A percentile compares a stretch with the other conserved stretches of the same genome.
Conservation (phyloP, 2,797 vertebrate species). For the Halcyon chelicuti region DNA sequence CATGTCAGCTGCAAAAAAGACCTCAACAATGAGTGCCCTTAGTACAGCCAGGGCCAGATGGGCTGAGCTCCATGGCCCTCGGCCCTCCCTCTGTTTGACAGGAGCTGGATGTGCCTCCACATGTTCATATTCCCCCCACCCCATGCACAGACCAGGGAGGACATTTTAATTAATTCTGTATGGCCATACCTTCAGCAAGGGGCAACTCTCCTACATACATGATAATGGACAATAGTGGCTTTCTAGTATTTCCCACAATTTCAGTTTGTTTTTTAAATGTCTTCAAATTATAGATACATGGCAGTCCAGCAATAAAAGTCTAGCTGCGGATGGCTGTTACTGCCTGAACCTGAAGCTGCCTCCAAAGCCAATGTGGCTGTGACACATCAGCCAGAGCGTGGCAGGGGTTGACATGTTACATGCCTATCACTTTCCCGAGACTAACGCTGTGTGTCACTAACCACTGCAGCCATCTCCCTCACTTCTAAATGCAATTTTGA, state of each 20-base stretch:
- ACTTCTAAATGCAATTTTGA: slow-evolving; percentile 7
- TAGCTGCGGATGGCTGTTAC: background rate
- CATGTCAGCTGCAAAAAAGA: background rate
- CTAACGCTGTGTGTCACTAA: background rate
- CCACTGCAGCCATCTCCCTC: background rate
- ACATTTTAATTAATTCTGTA: background rate
- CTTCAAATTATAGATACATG: background rate
- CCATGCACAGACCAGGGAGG: background rate
- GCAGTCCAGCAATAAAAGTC: background rate
- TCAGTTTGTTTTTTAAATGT: background rate
- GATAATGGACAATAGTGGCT: background rate
- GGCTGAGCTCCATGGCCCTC: background rate
- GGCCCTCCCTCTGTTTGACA: background rate
- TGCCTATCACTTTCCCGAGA: background rate
- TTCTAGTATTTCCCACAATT: background rate
- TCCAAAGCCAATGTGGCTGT: background rate
- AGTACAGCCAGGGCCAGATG: background rate
- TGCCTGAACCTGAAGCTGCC: background rate
- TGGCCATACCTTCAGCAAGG: background rate
- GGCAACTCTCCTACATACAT: fast-evolving
- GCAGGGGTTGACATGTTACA: fast-evolving
- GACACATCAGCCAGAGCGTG: fast-evolving
- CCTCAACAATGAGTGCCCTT: background rate
- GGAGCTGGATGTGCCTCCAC: background rate
- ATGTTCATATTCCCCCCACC: fast-evolving